A percentile compares a stretch with the other conserved stretches of the same genome.
phyloP scores from a whole-genome alignment of 2,113 vertebrate species.

The Rostratula benghalensis region DNA sequence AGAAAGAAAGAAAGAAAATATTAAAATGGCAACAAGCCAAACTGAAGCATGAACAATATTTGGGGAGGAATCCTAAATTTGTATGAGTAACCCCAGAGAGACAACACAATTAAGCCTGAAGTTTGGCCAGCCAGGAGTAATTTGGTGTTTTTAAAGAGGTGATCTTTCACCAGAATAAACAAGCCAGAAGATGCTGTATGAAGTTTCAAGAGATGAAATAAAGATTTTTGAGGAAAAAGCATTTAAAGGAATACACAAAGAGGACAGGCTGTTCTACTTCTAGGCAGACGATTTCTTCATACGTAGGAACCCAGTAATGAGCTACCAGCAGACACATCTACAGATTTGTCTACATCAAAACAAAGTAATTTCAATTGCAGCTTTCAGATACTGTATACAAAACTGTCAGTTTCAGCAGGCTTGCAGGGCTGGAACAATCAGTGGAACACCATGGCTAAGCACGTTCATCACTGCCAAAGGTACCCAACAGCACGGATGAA shows the following conservation, averaged over 20 bases:
- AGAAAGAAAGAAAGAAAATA: not conserved
- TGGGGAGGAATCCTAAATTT: not conserved
- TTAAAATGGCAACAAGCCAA: not conserved
- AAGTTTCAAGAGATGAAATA: not conserved
- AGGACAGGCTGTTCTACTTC: not conserved
- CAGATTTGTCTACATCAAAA: not conserved
- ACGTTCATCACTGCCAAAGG: not conserved
- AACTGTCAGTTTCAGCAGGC: not conserved
- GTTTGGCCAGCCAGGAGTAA: not conserved
- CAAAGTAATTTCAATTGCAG: not conserved
- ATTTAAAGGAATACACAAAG: not conserved
- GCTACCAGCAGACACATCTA: not conserved
- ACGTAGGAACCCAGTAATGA: not conserved
- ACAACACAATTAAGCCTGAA: not conserved
- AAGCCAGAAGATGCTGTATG: not conserved
- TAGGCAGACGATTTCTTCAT: not conserved
- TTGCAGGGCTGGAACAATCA: not conserved
- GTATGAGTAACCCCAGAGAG: no score
- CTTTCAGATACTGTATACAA: not conserved
- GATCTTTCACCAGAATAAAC: not conserved
- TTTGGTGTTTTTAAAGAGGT: not conserved
- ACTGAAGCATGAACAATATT: not conserved
- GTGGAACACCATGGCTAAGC: not conserved
- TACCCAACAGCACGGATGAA: not conserved
- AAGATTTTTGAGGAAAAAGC: not conserved